Conservation (phyloP, 2,113 vertebrate genomes). For the Hippocampus barbouri region DNA sequence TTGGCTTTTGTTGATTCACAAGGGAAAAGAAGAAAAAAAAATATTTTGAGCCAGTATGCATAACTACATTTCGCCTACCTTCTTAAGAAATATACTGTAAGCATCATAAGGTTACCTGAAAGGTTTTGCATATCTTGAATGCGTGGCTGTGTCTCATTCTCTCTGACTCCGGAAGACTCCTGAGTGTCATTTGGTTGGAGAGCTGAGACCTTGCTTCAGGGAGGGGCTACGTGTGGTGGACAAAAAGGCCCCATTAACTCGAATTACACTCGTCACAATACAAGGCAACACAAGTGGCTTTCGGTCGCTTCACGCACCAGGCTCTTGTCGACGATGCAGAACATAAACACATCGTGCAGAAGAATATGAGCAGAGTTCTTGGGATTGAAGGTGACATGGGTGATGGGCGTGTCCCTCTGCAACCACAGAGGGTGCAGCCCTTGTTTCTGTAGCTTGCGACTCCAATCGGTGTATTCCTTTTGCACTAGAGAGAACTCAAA, state of each 20-base stretch:
- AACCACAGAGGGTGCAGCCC: constrained; percentile 85
- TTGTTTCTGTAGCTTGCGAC: constrained; percentile 76
- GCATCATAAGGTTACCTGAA: constrained; percentile 74
- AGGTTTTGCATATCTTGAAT: constrained; percentile 91
- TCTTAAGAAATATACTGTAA: too few relatives aligned
- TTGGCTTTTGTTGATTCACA: too few relatives aligned
- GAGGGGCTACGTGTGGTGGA: constrained; percentile 74
- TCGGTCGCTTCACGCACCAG: constrained; percentile 72
- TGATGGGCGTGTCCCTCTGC: constrained; percentile 84
- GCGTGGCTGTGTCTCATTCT: constrained; percentile 75
- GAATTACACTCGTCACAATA: background rate
- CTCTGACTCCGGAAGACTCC: constrained; percentile 70
- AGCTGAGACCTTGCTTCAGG: constrained; percentile 71
- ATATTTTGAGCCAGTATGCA: too few relatives aligned
- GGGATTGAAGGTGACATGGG: constrained; percentile 82
- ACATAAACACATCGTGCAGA: constrained; percentile 87
- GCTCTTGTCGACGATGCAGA: constrained; percentile 89
- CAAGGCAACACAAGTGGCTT: background rate
- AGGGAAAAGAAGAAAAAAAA: too few relatives aligned
- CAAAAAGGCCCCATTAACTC: background rate
- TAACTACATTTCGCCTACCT: too few relatives aligned
- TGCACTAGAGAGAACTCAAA: constrained; percentile 83
- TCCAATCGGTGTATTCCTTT: constrained; percentile 87
- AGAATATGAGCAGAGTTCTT: constrained; percentile 77
- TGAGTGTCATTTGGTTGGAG: constrained; percentile 79